Evolutionary conservation across 2,797 vertebrate species (phyloP).

Genomic region (Phalanger gymnotis): DNA sequence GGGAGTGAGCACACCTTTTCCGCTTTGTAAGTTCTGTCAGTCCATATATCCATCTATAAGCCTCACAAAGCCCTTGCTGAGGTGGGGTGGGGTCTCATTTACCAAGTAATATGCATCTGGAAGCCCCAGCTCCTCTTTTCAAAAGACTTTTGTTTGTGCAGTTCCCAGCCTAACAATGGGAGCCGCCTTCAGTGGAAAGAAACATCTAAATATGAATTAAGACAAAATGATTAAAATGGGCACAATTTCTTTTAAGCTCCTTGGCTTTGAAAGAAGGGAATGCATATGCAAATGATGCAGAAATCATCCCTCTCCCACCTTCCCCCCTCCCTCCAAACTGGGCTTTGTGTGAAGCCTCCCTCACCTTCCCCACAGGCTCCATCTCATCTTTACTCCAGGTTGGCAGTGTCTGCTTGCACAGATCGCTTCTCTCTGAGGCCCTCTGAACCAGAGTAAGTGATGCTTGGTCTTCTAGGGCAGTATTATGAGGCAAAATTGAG

Average conservation of each 20-base stretch:
- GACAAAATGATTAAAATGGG: slow-evolving; percentile 4
- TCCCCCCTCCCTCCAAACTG: not conserved
- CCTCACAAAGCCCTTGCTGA: no score
- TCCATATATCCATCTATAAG: no score
- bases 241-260: not conserved
- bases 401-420: no score
- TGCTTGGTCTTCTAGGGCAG: no score
- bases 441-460: no score
- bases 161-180: not conserved
- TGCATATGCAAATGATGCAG: slow-evolving; percentile 34
- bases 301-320: not conserved
- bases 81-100: fast-evolving
- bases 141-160: not conserved
- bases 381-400: no score
- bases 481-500: no score
- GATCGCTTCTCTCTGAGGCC: no score
- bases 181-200: not conserved
- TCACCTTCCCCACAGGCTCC: no score
- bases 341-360: not conserved
- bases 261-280: slow-evolving; percentile 38
- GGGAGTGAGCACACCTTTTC: not conserved
- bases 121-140: not conserved
- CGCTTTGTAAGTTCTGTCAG: not conserved
- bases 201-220: slow-evolving; percentile 23
- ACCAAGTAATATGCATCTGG: not conserved